Conservation (phyloP, 2,113 vertebrate species). For the Pyrgilauda ruficollis region DNA sequence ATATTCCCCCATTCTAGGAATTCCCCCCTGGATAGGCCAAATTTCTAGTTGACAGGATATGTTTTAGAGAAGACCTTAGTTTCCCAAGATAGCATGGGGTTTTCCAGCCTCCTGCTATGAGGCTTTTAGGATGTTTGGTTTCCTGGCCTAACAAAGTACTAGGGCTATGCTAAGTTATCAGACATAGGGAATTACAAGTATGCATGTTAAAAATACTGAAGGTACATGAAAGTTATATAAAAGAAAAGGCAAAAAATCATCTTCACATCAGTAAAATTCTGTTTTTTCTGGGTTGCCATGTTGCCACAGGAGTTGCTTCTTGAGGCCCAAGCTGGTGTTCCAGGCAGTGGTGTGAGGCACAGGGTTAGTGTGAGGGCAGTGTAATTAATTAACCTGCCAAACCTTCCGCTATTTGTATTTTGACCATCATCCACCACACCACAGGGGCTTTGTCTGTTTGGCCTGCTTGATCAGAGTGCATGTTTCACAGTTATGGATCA, state of each 20-base stretch:
- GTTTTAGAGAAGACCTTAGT: background rate
- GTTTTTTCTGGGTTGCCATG: background rate
- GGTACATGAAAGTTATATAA: background rate
- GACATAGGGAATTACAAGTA: background rate
- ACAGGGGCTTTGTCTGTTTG: background rate
- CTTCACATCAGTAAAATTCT: background rate
- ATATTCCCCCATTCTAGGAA: background rate
- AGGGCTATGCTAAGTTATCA: background rate
- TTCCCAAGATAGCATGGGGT: background rate
- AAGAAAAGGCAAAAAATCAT: background rate
- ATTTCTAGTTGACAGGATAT: background rate
- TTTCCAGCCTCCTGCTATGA: background rate
- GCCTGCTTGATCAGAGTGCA: background rate
- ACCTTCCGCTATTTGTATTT: background rate
- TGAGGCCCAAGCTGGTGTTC: background rate
- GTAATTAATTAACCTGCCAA: background rate
- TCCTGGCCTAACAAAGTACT: background rate
- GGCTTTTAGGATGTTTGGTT: background rate
- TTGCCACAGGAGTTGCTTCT: background rate
- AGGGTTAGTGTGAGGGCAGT: rapidly evolving
- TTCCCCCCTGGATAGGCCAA: background rate
- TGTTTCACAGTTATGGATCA: background rate
- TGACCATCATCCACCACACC: rapidly evolving
- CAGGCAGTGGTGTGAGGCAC: background rate
- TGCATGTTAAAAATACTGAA: background rate